Evolutionary conservation across 2,113 vertebrate genomes (phyloP).

Genomic region (Marmota flaviventris): DNA sequence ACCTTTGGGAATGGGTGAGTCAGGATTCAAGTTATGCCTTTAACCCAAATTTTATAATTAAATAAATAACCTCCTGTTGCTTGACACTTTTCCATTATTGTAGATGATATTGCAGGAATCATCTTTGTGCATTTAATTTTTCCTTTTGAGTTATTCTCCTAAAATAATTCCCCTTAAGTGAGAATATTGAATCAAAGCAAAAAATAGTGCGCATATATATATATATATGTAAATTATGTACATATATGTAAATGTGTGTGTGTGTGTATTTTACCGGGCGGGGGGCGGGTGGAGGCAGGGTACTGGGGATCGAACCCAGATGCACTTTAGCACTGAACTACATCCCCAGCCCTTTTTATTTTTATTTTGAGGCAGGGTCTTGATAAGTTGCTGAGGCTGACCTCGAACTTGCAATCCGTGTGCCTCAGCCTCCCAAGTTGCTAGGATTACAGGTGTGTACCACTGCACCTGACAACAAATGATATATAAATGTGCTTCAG

Average conservation of each 20-base stretch:
- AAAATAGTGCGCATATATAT: neutral
- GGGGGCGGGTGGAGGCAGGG: no score
- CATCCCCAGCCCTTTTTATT: no score
- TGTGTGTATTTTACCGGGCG: no score
- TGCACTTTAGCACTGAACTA: no score
- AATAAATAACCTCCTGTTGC: neutral
- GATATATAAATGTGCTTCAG: neutral
- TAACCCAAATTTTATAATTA: conserved; percentile 10
- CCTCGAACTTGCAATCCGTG: no score
- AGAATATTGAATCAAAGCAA: conserved; percentile 36
- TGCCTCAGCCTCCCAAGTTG: no score
- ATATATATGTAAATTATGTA: no score
- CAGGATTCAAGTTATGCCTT: neutral
- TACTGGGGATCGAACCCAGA: no score
- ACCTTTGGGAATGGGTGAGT: neutral
- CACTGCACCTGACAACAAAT: neutral
- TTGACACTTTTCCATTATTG: neutral
- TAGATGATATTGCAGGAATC: neutral
- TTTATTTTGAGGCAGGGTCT: no score
- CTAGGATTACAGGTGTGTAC: no score
- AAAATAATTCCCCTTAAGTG: conserved; percentile 21
- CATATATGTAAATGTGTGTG: no score
- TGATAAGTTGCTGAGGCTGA: no score
- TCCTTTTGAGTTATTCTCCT: conserved; percentile 9
- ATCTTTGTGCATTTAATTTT: conserved; percentile 36